Evolutionary conservation across 1,140 invertebrate species (phyloP), one percentile per base, ranked within the genome.

Genomic region (Drosophila arizonae): DNA sequence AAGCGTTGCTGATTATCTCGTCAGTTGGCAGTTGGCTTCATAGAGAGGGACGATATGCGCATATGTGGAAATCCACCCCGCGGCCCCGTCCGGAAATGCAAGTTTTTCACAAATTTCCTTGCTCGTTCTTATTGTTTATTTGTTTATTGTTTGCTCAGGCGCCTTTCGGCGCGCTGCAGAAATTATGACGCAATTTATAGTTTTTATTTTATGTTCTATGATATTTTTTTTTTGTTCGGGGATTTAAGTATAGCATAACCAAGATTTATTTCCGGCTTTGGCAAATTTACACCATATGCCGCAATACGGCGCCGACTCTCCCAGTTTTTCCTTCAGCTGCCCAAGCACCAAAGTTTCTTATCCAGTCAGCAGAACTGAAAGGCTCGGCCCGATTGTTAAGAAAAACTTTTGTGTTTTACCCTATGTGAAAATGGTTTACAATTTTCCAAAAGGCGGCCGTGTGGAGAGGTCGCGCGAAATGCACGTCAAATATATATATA

Each of bases 111-210:
- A 65, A 36, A 60, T 76, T 80, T 30, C 50, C 36, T 39, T 39
- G 56, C 57, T 62, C 60, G 56, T 62, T 62, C 60, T n/a, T 72
- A 70, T 81, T 81, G 77, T 76, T 81, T 77, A 67, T 61, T 57
- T 15, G 65, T 45, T n/a, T 45, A 17, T 45, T 45, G 43, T 45
- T n/a, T 45, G 43, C 15, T n/a, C 15, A 45, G 13, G 28, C 50
- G 70, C 55, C 70, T 72, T 72, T 67, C 56, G 60, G 30, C 56
- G 33, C 50, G 15, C n/a, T 26, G n/a, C 50, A 28, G 43, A 88
- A 87, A 87, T 87, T 88, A 87, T 87, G 82, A 87, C 82, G 82
- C 82, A 87, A 88, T 87, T 88, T 82, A 87, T 87, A 87, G 82
- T 87, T 88, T 87, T 76, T 66, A 51, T 70, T 79, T 70, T 52